Evolutionary conservation across 2,797 vertebrate species (phyloP), one percentile per base, ranked within the genome.

Genomic region (Petrocephalus schoutedeni): DNA sequence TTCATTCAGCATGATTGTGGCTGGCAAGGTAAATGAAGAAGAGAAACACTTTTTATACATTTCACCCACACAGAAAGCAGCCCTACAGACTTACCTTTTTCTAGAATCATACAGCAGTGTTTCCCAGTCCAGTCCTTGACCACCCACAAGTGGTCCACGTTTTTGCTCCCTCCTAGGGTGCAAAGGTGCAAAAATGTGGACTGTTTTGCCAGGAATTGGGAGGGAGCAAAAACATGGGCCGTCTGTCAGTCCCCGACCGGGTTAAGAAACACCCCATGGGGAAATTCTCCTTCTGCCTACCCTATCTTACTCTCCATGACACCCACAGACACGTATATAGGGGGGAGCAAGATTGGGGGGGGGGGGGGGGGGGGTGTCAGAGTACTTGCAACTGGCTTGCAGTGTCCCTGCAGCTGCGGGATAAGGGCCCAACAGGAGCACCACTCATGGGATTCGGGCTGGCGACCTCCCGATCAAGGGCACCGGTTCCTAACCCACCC

Each of bases 1-100:
- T 90, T 99, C 98, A 89, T 99, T 99, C 74, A 99, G 90, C 90
- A 99, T 97, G 4, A 98, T 97, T 0, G 97, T 97, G 61, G 98
- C 98, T 89, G 51, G 10, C 3, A 14, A 67, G 23, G 23, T 10
- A 32, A 45, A 53, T n/a, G 53, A 74, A 86, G 57, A 86, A 56
- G 82, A 87, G 59, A 49, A 51, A 86, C 4, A 0, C 36, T 49
- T 23, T 3, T 59, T 45, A 53, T 36, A 19, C 36, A 45, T 77
- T 45, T 45, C 14, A 45, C 19, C 36, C 71, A 77, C 71, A 77
- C 12, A 36, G 71, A 77, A 16, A 77, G 16, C 32, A 19, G 12
- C 32, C 23, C 10, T 5, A 32, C 61, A 4, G 3, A 12, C 10
- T 32, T 2, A 67, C 64, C 59, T 23, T 64, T 28, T 64, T 21